Evolutionary conservation across 1,140 invertebrate species (phyloP).

Genomic region (Macrobrachium rosenbergii): DNA sequence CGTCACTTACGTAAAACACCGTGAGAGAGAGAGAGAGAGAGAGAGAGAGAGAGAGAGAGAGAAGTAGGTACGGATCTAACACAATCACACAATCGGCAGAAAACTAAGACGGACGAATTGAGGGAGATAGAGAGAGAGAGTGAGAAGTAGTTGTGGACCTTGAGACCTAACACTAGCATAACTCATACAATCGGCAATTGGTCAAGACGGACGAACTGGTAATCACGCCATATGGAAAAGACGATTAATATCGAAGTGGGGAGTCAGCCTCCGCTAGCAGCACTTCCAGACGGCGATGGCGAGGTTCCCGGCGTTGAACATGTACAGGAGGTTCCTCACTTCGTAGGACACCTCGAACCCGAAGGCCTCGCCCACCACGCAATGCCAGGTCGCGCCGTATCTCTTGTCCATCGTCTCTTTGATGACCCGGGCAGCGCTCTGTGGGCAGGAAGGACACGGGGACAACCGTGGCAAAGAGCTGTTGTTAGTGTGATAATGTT

Average conservation of each 20-base stretch:
- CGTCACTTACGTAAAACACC: neutral
- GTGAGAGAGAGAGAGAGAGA: conserved; percentile 2
- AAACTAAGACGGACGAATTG: neutral
- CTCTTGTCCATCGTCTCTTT: conserved; percentile 96
- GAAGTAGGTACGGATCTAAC: no score
- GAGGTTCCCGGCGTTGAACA: conserved; percentile 92
- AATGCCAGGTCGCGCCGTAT: conserved; percentile 93
- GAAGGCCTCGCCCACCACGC: conserved; percentile 92
- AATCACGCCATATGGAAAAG: no score
- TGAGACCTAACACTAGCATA: no score
- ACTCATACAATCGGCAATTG: no score
- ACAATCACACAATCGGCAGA: no score
- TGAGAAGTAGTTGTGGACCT: neutral
- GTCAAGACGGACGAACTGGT: no score
- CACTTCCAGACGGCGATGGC: conserved; percentile 94
- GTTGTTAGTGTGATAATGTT: neutral
- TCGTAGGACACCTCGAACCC: conserved; percentile 95
- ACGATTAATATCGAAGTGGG: no score
- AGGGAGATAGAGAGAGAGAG: neutral
- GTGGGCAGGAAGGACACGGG: conserved; percentile 57
- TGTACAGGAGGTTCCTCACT: conserved; percentile 88
- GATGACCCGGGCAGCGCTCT: conserved; percentile 87
- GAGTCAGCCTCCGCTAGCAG: conserved; percentile 49
- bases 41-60: conserved; percentile 14
- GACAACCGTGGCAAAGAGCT: neutral